Evolutionary conservation across 2,113 vertebrate species (phyloP).

Genomic region (Cricetomys ansorgei): DNA sequence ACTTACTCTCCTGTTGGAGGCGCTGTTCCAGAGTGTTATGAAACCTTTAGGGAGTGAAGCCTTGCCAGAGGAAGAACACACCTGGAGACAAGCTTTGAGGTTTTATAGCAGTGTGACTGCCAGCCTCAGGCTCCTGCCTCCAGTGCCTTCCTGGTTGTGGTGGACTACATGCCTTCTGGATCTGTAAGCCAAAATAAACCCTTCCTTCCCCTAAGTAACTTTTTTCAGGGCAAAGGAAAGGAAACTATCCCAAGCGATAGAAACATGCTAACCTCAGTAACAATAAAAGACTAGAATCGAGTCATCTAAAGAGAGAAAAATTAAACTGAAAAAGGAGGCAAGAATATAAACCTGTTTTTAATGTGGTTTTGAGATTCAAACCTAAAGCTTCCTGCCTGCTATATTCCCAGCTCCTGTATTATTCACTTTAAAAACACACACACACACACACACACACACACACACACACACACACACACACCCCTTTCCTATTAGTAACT

Average conservation of each 20-base stretch:
- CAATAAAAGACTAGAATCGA: neutral
- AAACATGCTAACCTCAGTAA: neutral
- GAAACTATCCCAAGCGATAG: neutral
- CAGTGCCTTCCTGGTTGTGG: neutral
- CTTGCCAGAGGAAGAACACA: neutral
- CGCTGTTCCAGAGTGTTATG: neutral
- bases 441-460: neutral
- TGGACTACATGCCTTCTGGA: neutral
- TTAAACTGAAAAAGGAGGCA: constrained; percentile 2
- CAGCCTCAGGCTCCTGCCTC: neutral
- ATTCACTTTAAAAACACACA: neutral
- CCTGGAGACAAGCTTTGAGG: neutral
- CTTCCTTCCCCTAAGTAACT: neutral
- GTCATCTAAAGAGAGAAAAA: constrained; percentile 28
- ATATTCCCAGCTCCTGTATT: neutral
- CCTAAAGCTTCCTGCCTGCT: neutral
- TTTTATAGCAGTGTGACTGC: neutral
- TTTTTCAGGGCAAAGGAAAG: neutral
- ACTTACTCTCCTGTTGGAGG: neutral
- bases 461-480: neutral
- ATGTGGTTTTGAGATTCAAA: too few relatives aligned
- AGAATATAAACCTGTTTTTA: neutral
- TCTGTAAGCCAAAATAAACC: neutral
- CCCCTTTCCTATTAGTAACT: neutral
- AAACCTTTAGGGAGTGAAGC: neutral